A percentile compares a stretch with the other conserved stretches of the same genome.
Evolutionary conservation across 1,140 invertebrate species (phyloP).

Genomic region (Bilobella aurantiaca): DNA sequence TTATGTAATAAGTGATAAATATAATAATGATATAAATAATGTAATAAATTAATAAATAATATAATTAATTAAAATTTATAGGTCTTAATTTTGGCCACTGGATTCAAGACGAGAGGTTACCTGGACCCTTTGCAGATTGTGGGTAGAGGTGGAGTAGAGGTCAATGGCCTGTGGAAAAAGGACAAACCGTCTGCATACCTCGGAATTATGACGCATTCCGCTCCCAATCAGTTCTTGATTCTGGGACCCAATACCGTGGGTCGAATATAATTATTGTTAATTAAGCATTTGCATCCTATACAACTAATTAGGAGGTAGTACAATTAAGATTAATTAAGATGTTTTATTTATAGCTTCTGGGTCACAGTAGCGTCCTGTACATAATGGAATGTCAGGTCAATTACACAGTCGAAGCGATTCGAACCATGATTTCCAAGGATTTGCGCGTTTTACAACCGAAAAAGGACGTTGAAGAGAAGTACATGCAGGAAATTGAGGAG

Average conservation of each 20-base stretch:
- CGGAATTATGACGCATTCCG: background rate
- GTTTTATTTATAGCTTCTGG: slow-evolving; percentile 1
- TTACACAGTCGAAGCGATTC: slow-evolving; percentile 9
- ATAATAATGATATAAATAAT: too few species aligned
- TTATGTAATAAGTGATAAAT: too few species aligned
- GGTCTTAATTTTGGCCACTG: slow-evolving; percentile 9
- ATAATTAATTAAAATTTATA: background rate
- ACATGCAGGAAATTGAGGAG: background rate
- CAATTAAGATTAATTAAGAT: background rate
- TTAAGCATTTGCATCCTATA: background rate
- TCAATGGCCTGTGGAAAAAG: slow-evolving; percentile 17
- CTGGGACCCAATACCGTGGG: slow-evolving; percentile 18
- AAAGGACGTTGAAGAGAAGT: background rate
- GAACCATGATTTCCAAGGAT: slow-evolving; percentile 7
- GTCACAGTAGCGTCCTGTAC: slow-evolving; percentile 20
- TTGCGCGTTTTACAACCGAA: background rate
- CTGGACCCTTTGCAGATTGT: slow-evolving; percentile 17
- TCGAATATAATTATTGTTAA: too few species aligned
- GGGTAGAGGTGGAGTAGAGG: slow-evolving; percentile 7
- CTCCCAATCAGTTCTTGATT: slow-evolving; percentile 15
- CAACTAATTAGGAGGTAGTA: background rate
- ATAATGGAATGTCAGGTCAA: slow-evolving; percentile 23
- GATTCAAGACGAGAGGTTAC: slow-evolving; percentile 16
- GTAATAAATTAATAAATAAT: too few species aligned
- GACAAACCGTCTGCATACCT: slow-evolving; percentile 11